Conservation (phyloP, 2,797 vertebrate species). For the Diceros bicornis region DNA sequence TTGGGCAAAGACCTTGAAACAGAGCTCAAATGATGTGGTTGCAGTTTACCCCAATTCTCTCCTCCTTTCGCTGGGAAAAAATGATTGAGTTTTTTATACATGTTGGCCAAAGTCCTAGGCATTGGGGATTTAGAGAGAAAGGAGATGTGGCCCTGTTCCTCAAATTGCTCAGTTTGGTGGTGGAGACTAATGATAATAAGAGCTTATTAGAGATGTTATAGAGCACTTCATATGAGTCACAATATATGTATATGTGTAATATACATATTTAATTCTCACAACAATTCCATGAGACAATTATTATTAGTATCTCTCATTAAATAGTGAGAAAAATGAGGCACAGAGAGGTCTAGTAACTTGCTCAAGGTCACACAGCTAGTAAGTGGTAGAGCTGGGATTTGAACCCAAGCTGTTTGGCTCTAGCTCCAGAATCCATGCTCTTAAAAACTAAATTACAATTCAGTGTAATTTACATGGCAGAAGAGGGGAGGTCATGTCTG, state of each 20-base stretch:
- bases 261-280: neutral
- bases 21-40: neutral
- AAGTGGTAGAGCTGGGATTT: neutral
- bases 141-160: neutral
- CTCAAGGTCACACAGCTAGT: neutral
- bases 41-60: neutral
- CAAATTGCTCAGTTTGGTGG: neutral
- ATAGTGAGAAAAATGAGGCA: neutral
- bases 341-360: neutral
- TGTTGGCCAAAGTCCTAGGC: neutral
- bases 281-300: neutral
- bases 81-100: neutral
- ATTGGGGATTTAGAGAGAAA: neutral
- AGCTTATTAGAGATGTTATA: neutral
- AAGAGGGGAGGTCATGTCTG: neutral
- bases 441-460: neutral
- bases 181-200: neutral
- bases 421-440: neutral
- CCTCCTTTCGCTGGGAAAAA: neutral
- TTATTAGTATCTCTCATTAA: neutral
- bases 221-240: neutral
- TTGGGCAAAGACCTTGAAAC: neutral
- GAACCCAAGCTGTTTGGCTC: neutral
- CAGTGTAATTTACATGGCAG: neutral
- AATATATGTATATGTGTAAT: no score